Percentiles rank a stretch among this genome's conserved stretches.
These are phyloP conservation scores for Perizoma flavofasciatum DNA, from an alignment of 2,888 invertebrate species.

Conservation along the genomic window DNA sequence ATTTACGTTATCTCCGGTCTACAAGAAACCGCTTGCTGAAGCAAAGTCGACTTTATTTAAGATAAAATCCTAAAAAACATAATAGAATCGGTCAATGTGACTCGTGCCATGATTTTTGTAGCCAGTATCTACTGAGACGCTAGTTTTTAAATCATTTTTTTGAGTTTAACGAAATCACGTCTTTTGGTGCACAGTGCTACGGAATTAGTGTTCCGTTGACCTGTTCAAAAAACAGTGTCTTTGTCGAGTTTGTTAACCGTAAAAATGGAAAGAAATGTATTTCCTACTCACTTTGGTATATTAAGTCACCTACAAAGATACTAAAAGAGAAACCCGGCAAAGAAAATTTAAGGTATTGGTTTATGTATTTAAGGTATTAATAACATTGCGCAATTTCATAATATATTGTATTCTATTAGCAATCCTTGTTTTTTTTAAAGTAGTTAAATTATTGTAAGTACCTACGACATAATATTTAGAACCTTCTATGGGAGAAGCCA, in stretches of 20 bases:
- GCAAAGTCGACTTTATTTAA: slow-evolving; percentile 35
- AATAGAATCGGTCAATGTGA: slow-evolving; percentile 72
- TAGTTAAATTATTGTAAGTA: no score
- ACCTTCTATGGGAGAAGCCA: no score
- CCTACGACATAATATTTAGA: no score
- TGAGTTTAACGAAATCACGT: slow-evolving; percentile 62
- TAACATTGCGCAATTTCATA: no score
- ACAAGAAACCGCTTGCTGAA: not conserved
- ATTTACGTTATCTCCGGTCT: not conserved
- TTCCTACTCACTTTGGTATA: no score
- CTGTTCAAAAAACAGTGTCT: not conserved
- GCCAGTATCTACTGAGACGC: slow-evolving; percentile 50
- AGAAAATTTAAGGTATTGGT: no score
- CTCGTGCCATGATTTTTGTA: slow-evolving; percentile 77
- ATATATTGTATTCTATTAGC: no score
- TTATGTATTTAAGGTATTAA: no score
- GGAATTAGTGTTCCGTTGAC: slow-evolving; percentile 39
- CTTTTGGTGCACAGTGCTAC: slow-evolving; percentile 55
- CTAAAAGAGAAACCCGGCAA: no score
- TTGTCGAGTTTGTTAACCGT: not conserved
- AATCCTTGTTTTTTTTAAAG: no score
- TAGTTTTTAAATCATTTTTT: slow-evolving; percentile 50
- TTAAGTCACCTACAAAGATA: not conserved
- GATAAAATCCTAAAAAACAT: slow-evolving; percentile 51
- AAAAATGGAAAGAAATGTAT: not conserved